phyloP scores from a whole-genome alignment of 2,888 invertebrate species.

The Cheiracanthium punctorium region DNA sequence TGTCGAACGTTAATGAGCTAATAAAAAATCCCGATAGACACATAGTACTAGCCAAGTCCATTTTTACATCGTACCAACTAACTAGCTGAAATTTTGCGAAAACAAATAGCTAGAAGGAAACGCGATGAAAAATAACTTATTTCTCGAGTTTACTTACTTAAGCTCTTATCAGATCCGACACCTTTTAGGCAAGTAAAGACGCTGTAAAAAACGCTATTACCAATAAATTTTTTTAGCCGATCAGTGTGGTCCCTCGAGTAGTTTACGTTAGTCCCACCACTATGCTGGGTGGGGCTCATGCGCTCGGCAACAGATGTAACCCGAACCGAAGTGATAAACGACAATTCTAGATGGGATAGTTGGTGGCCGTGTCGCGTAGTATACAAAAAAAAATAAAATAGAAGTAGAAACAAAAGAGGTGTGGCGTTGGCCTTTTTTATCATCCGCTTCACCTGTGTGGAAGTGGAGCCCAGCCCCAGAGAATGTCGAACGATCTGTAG shows the following conservation, averaged over 20 bases:
- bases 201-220: not conserved
- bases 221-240: not conserved
- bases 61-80: no score
- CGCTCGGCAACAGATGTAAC: conserved; percentile 14
- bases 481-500: not conserved
- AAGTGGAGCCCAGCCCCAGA: not conserved
- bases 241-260: not conserved
- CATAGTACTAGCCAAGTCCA: no score
- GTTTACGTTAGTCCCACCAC: not conserved
- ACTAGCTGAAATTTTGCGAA: no score
- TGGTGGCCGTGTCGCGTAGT: conserved; percentile 8
- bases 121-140: no score
- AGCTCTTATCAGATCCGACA: conserved; percentile 3
- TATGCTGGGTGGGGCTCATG: not conserved
- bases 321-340: conserved; percentile 21
- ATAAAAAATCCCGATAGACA: no score
- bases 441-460: not conserved
- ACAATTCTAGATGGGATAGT: conserved; percentile 13
- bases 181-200: not conserved
- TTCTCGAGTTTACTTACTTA: no score
- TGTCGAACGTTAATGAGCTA: no score
- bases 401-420: not conserved
- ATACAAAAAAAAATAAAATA: not conserved
- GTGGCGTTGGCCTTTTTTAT: not conserved
- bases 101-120: no score